These are phyloP conservation scores for Muscina levida DNA, from an alignment of 2,888 invertebrate genomes.

Conservation along the genomic window DNA sequence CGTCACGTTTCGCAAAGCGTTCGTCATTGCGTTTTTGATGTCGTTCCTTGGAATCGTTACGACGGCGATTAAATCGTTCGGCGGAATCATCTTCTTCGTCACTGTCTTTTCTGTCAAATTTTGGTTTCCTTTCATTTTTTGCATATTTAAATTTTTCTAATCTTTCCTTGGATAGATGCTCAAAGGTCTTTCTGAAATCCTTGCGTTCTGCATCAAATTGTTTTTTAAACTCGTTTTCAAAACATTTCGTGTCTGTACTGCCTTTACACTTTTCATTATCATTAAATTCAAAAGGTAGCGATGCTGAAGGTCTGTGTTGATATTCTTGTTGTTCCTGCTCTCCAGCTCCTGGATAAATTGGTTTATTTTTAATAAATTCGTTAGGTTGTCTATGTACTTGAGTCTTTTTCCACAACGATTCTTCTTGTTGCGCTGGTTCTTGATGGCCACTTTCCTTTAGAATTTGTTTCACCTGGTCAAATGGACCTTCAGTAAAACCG, in stretches of 20 bases:
- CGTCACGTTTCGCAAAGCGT: conserved; percentile 22
- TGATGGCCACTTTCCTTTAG: not conserved
- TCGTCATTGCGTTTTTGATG: conserved; percentile 41
- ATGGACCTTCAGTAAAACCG: conserved; percentile 52
- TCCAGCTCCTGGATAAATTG: conserved; percentile 26
- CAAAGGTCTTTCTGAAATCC: conserved; percentile 23
- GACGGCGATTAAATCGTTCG: conserved; percentile 56
- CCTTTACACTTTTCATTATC: conserved; percentile 21
- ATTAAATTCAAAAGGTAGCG: too few relatives aligned
- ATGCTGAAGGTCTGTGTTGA: not conserved
- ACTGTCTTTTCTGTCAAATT: conserved; percentile 53
- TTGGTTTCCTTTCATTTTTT: conserved; percentile 35
- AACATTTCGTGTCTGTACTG: not conserved
- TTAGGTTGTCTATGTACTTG: not conserved
- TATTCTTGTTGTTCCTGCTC: conserved; percentile 18
- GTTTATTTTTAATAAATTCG: conserved; percentile 45
- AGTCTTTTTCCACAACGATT: not conserved
- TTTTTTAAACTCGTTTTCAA: not conserved
- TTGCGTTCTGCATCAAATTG: conserved; percentile 29
- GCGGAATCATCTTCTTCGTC: conserved; percentile 62
- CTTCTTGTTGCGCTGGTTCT: not conserved
- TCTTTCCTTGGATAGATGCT: conserved; percentile 40
- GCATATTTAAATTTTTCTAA: conserved; percentile 5
- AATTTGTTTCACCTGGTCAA: conserved; percentile 43
- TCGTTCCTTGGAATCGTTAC: conserved; percentile 42